Percentiles rank a stretch among this genome's conserved stretches.
These are phyloP conservation scores for Nomada goodeniana DNA, from an alignment of 2,888 invertebrate genomes.

Conservation along the genomic window DNA sequence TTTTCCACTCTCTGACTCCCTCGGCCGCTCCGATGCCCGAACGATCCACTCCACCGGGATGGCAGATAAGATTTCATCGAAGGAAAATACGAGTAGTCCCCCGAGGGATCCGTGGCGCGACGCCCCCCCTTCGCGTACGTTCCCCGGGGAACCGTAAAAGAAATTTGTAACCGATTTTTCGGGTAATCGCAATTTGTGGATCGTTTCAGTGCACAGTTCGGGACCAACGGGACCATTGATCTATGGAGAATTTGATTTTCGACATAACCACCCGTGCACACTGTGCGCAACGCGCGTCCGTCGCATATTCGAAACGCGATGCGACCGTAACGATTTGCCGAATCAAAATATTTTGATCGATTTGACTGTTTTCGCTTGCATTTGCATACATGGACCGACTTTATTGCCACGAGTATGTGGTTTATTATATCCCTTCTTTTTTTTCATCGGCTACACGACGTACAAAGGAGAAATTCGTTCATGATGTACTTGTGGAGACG, in stretches of 20 bases:
- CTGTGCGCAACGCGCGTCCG: too few relatives aligned
- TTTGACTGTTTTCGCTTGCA: too few relatives aligned
- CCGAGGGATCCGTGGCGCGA: neutral
- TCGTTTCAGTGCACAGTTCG: neutral
- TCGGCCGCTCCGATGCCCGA: neutral
- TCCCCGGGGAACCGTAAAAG: neutral
- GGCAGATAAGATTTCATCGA: slow-evolving; percentile 57
- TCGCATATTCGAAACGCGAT: too few relatives aligned
- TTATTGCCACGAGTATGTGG: too few relatives aligned
- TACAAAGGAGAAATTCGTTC: too few relatives aligned
- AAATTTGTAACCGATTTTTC: slow-evolving; percentile 21
- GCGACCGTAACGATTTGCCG: too few relatives aligned
- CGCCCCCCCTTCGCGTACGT: neutral
- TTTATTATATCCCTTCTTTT: too few relatives aligned
- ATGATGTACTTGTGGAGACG: too few relatives aligned
- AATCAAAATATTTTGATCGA: too few relatives aligned
- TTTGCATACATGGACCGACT: too few relatives aligned
- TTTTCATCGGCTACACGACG: too few relatives aligned
- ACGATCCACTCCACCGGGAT: slow-evolving; percentile 6
- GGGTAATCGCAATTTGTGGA: slow-evolving; percentile 21
- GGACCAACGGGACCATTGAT: neutral
- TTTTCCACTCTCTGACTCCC: slow-evolving; percentile 5
- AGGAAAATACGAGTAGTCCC: slow-evolving; percentile 40
- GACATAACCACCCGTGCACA: neutral
- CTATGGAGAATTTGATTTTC: neutral